Conservation (phyloP, 2,113 vertebrate species). For the Strigops habroptila region DNA sequence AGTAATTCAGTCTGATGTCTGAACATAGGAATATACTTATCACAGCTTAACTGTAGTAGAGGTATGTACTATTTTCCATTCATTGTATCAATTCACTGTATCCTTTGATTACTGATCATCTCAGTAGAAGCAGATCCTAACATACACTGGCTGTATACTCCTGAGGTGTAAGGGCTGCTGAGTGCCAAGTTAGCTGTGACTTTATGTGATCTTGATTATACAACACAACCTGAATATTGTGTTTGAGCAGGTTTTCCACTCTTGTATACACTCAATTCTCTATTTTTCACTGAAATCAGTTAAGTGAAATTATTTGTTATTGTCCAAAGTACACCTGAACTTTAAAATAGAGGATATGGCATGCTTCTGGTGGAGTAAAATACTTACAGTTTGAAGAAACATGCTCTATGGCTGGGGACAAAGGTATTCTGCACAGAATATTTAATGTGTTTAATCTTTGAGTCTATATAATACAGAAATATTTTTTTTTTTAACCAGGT, state of each 20-base stretch:
- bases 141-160: background rate
- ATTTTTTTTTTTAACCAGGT: conserved; percentile 50
- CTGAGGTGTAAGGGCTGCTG: background rate
- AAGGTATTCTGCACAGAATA: conserved; percentile 20
- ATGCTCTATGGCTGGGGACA: background rate
- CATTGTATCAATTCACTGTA: background rate
- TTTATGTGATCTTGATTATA: background rate
- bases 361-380: background rate
- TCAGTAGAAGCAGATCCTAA: background rate
- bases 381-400: background rate
- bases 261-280: background rate
- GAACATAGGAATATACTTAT: background rate
- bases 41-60: background rate
- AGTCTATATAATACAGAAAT: background rate
- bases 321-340: background rate
- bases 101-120: background rate
- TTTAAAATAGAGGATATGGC: background rate
- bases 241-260: background rate
- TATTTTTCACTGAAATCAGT: background rate
- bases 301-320: background rate
- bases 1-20: background rate
- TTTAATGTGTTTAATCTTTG: conserved; percentile 46
- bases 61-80: background rate
- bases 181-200: background rate
- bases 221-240: background rate